A percentile compares a stretch with the other conserved stretches of the same genome.
Evolutionary conservation across 92 coral and sea anemone species (phyloP).

Genomic region (Epizoanthus ramosus): DNA sequence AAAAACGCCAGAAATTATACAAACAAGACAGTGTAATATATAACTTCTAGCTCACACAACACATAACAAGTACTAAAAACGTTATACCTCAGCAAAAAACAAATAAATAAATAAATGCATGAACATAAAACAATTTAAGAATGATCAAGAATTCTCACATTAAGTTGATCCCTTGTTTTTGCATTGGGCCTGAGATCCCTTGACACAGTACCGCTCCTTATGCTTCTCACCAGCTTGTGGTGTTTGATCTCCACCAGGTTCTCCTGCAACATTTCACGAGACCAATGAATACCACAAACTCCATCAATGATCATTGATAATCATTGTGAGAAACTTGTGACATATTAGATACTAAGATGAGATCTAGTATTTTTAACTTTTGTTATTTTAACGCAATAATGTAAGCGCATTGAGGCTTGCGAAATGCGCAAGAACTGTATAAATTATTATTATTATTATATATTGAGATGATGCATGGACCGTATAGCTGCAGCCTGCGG

Average conservation of each 20-base stretch:
- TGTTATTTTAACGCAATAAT: too few species aligned
- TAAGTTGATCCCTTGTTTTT: constrained; percentile 91
- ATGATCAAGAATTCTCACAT: constrained; percentile 61
- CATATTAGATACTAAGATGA: neutral
- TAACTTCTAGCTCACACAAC: neutral
- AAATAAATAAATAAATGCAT: neutral
- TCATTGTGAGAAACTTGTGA: neutral
- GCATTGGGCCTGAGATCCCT: constrained; percentile 97
- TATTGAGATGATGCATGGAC: too few species aligned
- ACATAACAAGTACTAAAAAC: neutral
- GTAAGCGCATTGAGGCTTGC: too few species aligned
- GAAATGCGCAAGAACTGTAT: too few species aligned
- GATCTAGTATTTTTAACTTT: too few species aligned
- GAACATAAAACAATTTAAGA: neutral
- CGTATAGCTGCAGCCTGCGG: too few species aligned
- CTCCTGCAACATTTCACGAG: constrained; percentile 65
- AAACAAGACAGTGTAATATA: neutral
- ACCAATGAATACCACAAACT: constrained; percentile 12
- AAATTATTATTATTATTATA: too few species aligned
- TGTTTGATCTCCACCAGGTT: constrained; percentile 94
- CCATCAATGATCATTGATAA: neutral
- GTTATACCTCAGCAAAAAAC: too few species aligned
- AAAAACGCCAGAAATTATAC: neutral
- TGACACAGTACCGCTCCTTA: constrained; percentile 97
- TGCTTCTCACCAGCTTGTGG: constrained; percentile 92